A percentile compares a stretch with the other conserved stretches of the same genome.
These are phyloP conservation scores for Bos indicus DNA, from an alignment of 2,113 vertebrate species.

Conservation along the genomic window DNA sequence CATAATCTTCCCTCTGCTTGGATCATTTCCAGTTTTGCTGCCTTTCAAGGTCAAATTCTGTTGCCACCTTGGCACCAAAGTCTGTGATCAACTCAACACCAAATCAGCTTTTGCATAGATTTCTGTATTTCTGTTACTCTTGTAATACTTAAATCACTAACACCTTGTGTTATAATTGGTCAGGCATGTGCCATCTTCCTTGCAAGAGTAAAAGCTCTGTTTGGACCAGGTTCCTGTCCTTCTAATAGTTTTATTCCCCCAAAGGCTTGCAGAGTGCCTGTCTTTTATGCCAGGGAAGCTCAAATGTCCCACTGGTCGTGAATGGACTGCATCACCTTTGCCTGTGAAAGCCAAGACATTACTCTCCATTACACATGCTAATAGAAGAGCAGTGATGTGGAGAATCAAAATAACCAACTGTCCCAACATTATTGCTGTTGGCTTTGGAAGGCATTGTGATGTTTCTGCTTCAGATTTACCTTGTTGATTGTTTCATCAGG, in stretches of 20 bases:
- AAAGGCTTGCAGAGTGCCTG: not conserved
- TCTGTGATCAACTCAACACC: not conserved
- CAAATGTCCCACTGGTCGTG: not conserved
- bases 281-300: not conserved
- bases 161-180: not conserved
- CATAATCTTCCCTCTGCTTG: not conserved
- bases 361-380: not conserved
- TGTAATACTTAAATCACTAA: not conserved
- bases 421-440: not conserved
- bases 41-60: not conserved
- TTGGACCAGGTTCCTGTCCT: not conserved
- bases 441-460: not conserved
- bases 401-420: not conserved
- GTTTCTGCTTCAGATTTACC: slow-evolving; percentile 32
- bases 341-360: not conserved
- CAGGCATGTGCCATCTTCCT: not conserved
- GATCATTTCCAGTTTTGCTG: not conserved
- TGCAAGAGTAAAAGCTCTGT: not conserved
- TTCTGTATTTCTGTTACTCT: not conserved
- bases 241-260: not conserved
- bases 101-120: not conserved
- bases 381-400: not conserved
- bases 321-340: not conserved
- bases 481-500: not conserved
- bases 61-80: not conserved